Evolutionary conservation across 2,113 vertebrate genomes (phyloP).

Genomic region (Crotophaga sulcirostris): DNA sequence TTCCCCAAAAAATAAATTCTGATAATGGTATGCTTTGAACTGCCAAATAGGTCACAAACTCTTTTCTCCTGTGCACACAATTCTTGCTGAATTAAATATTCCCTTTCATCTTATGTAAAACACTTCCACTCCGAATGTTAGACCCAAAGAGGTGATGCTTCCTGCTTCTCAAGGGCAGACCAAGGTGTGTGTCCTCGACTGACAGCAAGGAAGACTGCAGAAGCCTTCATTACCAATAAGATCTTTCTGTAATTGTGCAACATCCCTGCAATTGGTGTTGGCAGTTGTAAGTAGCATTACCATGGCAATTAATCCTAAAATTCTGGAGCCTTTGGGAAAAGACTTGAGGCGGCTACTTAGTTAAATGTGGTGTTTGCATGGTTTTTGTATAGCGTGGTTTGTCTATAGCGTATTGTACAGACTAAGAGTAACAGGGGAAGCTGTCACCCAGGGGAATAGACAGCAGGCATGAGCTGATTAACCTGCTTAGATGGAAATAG

Average conservation of each 20-base stretch:
- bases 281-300: conserved; percentile 1
- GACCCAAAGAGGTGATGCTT: neutral
- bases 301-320: conserved; percentile 36
- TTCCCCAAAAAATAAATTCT: neutral
- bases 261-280: neutral
- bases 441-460: neutral
- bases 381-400: neutral
- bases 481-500: neutral
- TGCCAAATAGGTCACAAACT: neutral
- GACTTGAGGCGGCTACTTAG: neutral
- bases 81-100: neutral
- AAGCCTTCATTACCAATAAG: neutral
- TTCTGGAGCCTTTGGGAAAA: conserved; percentile 26
- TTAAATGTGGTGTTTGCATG: neutral
- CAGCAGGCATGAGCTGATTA: neutral
- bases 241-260: neutral
- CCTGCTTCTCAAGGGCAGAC: neutral
- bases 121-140: neutral
- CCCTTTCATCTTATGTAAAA: neutral
- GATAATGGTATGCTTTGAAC: neutral
- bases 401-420: neutral
- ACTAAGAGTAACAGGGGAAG: neutral
- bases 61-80: neutral
- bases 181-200: fast-evolving
- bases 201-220: neutral